Base-by-base conservation (phyloP, 2,113 vertebrate genomes). In the Nycticebus coucang region DNA sequence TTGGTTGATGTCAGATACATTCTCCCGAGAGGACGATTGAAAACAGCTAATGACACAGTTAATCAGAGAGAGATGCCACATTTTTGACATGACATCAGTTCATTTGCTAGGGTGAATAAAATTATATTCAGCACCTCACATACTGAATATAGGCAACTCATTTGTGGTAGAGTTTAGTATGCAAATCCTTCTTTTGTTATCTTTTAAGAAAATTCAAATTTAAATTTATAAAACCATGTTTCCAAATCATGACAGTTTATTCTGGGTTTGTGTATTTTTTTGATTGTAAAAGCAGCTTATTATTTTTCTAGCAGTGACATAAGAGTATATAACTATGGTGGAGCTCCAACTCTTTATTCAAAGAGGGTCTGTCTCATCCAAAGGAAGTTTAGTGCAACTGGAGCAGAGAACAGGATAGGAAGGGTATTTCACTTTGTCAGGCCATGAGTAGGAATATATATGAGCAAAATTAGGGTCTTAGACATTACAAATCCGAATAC, bases 1-100 rank as follows among this genome's bases (percentile, higher is more conserved):
- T 91, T 71, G 28, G 28, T 78, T 91, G 74, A 87, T 17, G 66
- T 88, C 37, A 82, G 55, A 86, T 66, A 45, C 30, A 75, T 92
- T 92, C 30, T 94, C 12, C 41, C 5, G 17, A 83, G 53, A 94
- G 12, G 26, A 95, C 83, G 55, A 85, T 5, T 64, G 57, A 82
- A 94, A 95, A 83, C 35, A 71, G 35, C 82, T 89, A 71, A 75
- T 24, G 37, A 95, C 26, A 68, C 24, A 1, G n/a, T 89, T 94
- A 60, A 64, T 75, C 79, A 92, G 50, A 90, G 15, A 1, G 13
- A 94, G 18, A 82, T 2, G 64, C 59, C 85, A 0, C 55, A 14
- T 57, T 94, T 95, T 85, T 90, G 41, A 91, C 11, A 21, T 7
- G 55, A 87, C 18, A 24, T 55, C 15, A 22, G 12, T 62, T 88